Evolutionary conservation across 2,888 invertebrate species (phyloP), one percentile per base, ranked within the genome.

Genomic region (Galeruca laticollis): DNA sequence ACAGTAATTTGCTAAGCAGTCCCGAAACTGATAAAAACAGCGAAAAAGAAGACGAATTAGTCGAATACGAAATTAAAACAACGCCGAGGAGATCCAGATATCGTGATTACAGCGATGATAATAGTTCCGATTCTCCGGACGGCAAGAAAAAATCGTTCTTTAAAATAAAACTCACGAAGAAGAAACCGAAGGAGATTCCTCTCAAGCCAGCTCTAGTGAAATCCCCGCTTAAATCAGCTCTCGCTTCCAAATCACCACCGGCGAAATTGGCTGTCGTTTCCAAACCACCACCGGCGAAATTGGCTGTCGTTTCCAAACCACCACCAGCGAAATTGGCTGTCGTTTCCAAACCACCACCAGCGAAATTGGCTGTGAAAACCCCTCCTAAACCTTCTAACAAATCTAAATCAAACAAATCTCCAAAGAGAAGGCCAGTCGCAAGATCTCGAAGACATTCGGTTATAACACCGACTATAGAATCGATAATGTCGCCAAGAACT

Each of bases 21-120:
- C 18, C 21, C 21, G 9, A 49, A 3, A 49, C 9, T 10, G 18
- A 49, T 9, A 15, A 51, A 51, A 51, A 11, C 9, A 8, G 15
- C 4, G 26, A 31, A 33, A 57, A 37, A 57, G 35, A 57, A 18
- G 35, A 18, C 10, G 56, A 35, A 35, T 35, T 57, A 18, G 35
- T 57, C 2, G 56, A 57, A 15, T 57, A 57, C 15, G 56, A 57
- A 18, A 57, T 57, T 10, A 57, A 57, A 57, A 18, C 56, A 54
- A 26, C 33, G 2, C 18, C 18, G 1, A 57, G 35, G 35, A 31
- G 18, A 11, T 57, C 35, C 5, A 57, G 18, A 18, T 57, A 35
- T 35, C 26, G 13, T 3, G 18, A 33, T 10, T 18, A 18, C 8
- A 35, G 18, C 9, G 56, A 57, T 15, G 35, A 57, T 18, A 57